Evolutionary conservation across 1,140 invertebrate species (phyloP), one percentile per base, ranked within the genome.

Genomic region (Lanistes nyassanus): DNA sequence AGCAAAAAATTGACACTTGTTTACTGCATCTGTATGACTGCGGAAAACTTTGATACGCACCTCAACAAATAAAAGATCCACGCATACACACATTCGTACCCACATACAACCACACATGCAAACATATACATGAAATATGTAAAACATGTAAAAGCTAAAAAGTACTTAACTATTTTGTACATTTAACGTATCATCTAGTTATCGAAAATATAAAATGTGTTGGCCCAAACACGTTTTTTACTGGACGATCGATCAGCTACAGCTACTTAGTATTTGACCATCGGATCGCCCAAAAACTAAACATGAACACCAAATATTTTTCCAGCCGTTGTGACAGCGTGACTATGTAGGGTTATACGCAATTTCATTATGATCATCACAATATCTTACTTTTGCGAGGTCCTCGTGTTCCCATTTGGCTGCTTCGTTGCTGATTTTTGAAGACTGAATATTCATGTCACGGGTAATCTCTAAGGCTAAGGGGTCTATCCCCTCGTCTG

Each of bases 1-100:
- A 55, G 78, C 64, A 75, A 85, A 83, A 78, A 84, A 86, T 66
- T 85, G 80, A 77, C 86, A 86, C 51, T 80, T 85, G 65, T 84
- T 87, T 19, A 88, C 86, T 70, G 76, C 69, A 68, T 84, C 84
- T 70, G 72, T 79, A 62, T 89, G 88, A 29, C 83, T 85, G 66
- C 79, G 80, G 6, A 87, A 82, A 21, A 87, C 82, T 76, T 75
- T 82, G 29, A 88, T 85, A 66, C 81, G 80, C 23, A 88, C 84
- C 87, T 89, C 56, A 37, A 77, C 75, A 72, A 2, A 60, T 23
- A 60, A 7, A 42, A 68, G 19, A 51, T 42, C 13, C 42, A 68
- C 23, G 26, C 26, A 39, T 21, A 39, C 42, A 53, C 65, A 51
- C 37, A 53, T 13, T 23, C n/a, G 0, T 0, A 72, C 21, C 62